Evolutionary conservation across 2,113 vertebrate genomes (phyloP).

Genomic region (Urocynchramus pylzowi): DNA sequence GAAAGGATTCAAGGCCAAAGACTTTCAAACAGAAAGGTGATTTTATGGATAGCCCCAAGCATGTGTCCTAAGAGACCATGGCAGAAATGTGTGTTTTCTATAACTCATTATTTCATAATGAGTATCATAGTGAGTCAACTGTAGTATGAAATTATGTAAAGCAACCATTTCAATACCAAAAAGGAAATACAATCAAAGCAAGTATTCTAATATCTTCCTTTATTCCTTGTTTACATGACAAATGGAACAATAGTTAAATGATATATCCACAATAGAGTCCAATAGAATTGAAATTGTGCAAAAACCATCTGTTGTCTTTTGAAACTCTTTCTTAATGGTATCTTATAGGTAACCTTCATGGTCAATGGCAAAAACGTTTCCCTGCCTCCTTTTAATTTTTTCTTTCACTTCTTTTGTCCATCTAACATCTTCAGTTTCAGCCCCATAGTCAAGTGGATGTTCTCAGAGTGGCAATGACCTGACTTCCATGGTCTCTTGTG

Average conservation of each 20-base stretch:
- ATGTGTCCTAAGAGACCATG: not conserved
- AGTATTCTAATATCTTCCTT: not conserved
- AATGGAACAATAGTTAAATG: not conserved
- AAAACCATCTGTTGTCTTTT: conserved; percentile 17
- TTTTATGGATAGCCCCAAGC: not conserved
- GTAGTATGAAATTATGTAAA: not conserved
- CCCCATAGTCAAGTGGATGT: not conserved
- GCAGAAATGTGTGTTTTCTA: not conserved
- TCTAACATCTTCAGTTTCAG: not conserved
- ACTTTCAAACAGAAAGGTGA: not conserved
- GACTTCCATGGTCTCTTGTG: accelerated
- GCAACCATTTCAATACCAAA: not conserved
- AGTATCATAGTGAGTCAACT: not conserved
- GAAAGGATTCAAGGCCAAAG: not conserved
- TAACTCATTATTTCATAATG: not conserved
- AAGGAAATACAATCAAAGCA: not conserved
- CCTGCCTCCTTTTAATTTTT: not conserved
- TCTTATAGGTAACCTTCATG: not conserved
- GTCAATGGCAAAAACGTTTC: not conserved
- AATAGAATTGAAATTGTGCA: not conserved
- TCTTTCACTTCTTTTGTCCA: not conserved
- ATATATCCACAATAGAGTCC: conserved; percentile 4
- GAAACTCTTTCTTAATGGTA: not conserved
- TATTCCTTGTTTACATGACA: conserved; percentile 7
- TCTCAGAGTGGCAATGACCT: not conserved